phyloP scores from a whole-genome alignment of 2,797 vertebrate genomes.

The Melanotaenia boesemani region DNA sequence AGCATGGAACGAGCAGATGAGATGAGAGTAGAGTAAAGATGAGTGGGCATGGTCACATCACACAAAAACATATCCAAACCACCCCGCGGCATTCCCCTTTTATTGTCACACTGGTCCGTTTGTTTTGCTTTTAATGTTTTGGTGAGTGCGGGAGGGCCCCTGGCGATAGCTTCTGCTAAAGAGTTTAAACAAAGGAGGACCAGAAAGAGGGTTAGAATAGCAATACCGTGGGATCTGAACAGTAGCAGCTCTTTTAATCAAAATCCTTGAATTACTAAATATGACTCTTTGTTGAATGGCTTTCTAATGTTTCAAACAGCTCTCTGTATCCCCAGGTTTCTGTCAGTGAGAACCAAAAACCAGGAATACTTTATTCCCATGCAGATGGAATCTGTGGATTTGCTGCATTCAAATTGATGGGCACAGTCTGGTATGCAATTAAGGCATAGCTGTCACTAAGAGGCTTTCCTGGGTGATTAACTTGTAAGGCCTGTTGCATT shows the following conservation, averaged over 20 bases:
- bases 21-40: slow-evolving; percentile 55
- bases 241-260: slow-evolving; percentile 32
- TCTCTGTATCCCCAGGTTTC: slow-evolving; percentile 27
- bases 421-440: slow-evolving; percentile 79
- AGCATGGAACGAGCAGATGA: slow-evolving; percentile 63
- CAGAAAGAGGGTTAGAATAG: slow-evolving; percentile 31
- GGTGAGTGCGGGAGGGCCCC: slow-evolving; percentile 52
- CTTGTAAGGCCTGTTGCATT: slow-evolving; percentile 76
- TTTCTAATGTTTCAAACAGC: slow-evolving; percentile 3
- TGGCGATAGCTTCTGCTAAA: slow-evolving; percentile 37
- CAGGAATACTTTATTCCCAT: slow-evolving; percentile 65
- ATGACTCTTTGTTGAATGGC: slow-evolving; percentile 8
- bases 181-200: slow-evolving; percentile 51
- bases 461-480: slow-evolving; percentile 81
- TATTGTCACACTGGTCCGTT: slow-evolving; percentile 64
- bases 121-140: slow-evolving; percentile 69
- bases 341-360: slow-evolving; percentile 16
- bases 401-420: slow-evolving; percentile 75
- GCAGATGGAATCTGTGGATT: slow-evolving; percentile 75
- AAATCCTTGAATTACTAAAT: slow-evolving; percentile 39
- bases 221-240: slow-evolving; percentile 51
- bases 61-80: slow-evolving; percentile 62
- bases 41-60: slow-evolving; percentile 59
- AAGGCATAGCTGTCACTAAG: slow-evolving; percentile 78
- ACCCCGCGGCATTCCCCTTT: slow-evolving; percentile 55